Base-by-base conservation (phyloP, 2,888 invertebrate species). In the Drosophila meridionalis region DNA sequence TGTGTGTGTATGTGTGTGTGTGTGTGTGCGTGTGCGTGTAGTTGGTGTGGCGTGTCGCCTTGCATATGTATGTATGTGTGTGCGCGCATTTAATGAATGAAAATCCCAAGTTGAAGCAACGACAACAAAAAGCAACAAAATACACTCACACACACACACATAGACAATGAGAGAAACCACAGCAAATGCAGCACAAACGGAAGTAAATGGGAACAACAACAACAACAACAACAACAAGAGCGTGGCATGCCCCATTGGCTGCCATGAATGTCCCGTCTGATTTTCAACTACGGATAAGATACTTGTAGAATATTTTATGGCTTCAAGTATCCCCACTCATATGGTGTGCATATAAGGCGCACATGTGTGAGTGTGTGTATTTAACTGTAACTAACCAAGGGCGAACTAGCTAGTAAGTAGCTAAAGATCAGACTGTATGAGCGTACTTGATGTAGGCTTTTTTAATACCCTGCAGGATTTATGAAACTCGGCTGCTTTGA, bases 201-300 rank as follows among this genome's bases (percentile, higher is more conserved):
- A 89, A 85, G 85, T 89, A 85, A 84, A 71, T 76, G 82, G 61
- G 72, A 74, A 82, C 75, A 80, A 73, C 69, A 76, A 52, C 38
- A 58, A 12, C 60, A 74, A 78, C 72, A 59, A 20, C 56, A 73
- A 78, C 71, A 80, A 71, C 69, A 73, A 52, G 38, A 60, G 66
- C 36, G 36, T 26, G 43, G 47, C 58, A 57, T 78, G 69, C 73
- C 68, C 59, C 65, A 80, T 75, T 79, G 77, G 73, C 75, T 73
- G 89, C 78, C 87, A 85, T 83, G 83, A 85, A 85, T 89, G 70
- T 59, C 30, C 30, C 61, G 82, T 69, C 81, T 89, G 88, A 85
- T 85, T 85, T 81, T 76, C 59, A 77, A 76, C 79, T 71, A 80
- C 79, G 87, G 89, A 89, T 89, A 89, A 85, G 79, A 87, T 84